A percentile compares a stretch with the other conserved stretches of the same genome.
Evolutionary conservation across 2,797 vertebrate genomes (phyloP).

Genomic region (Sphenopsis melanotis): DNA sequence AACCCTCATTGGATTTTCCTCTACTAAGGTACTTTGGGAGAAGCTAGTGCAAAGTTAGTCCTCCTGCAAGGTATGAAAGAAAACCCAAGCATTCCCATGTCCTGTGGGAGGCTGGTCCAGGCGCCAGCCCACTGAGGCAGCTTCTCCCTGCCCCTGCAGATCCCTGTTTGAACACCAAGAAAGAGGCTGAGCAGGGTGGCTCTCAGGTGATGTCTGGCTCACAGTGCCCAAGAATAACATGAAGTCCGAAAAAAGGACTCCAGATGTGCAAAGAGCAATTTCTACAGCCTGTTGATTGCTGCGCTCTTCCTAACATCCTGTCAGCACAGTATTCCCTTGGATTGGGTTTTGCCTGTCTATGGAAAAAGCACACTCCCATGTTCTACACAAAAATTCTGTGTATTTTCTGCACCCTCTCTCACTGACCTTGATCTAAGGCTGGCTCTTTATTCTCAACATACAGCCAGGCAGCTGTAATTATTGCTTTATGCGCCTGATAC

Average conservation of each 20-base stretch:
- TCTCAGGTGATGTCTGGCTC: not conserved
- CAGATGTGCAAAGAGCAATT: not conserved
- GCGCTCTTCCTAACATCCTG: not conserved
- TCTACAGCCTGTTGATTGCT: not conserved
- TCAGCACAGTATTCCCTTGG: not conserved
- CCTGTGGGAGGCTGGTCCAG: not conserved
- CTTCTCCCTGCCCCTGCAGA: not conserved
- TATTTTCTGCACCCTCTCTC: not conserved
- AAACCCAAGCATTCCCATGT: not conserved
- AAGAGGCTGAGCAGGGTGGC: not conserved
- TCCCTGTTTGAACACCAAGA: not conserved
- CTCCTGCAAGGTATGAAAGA: not conserved
- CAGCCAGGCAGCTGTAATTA: conserved; percentile 10
- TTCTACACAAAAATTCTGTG: not conserved
- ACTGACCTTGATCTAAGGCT: not conserved
- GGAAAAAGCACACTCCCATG: not conserved
- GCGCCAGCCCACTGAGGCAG: not conserved
- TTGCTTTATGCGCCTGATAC: not conserved
- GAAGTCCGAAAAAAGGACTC: not conserved
- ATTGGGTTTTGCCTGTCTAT: not conserved
- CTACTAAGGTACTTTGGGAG: not conserved
- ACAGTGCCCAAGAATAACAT: accelerated
- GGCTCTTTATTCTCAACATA: not conserved
- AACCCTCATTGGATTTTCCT: not conserved
- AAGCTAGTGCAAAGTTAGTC: not conserved